phyloP scores from a whole-genome alignment of 1,140 invertebrate species.

The Tachypleus tridentatus region DNA sequence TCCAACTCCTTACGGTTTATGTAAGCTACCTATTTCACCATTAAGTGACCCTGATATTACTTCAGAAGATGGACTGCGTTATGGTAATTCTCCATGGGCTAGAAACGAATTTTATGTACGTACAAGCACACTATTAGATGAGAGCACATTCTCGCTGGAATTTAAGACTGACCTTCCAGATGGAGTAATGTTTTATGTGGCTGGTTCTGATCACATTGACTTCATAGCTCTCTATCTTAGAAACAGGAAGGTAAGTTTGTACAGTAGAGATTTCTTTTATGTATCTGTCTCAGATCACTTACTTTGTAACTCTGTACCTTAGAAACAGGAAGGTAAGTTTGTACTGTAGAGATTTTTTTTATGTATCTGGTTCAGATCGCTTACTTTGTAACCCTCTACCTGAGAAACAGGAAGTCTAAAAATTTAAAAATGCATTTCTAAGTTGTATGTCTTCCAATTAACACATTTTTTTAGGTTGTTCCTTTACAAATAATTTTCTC shows the following conservation, averaged over 20 bases:
- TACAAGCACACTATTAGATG: conserved; percentile 44
- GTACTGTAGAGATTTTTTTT: conserved; percentile 68
- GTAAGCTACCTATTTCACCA: conserved; percentile 16
- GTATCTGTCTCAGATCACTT: conserved; percentile 49
- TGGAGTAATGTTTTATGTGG: conserved; percentile 75
- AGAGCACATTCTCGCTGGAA: conserved; percentile 56
- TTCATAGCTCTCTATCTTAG: conserved; percentile 68
- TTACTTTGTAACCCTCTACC: conserved; percentile 67
- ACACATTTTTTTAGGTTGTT: conserved; percentile 1
- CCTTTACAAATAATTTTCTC: background rate
- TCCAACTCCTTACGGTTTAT: conserved; percentile 15
- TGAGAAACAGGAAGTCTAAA: conserved; percentile 52
- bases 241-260: conserved; percentile 54
- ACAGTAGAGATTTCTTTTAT: conserved; percentile 72
- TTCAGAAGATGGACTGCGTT: conserved; percentile 16
- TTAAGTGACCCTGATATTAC: conserved; percentile 7
- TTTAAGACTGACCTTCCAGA: conserved; percentile 63
- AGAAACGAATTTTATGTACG: conserved; percentile 54
- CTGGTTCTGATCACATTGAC: conserved; percentile 51
- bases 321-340: conserved; percentile 56
- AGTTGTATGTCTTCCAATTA: conserved; percentile 7
- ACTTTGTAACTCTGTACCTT: conserved; percentile 71
- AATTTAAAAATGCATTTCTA: conserved; percentile 3
- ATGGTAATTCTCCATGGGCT: conserved; percentile 15
- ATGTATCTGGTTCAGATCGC: conserved; percentile 51